These are phyloP conservation scores for Cyprinodon diabolis DNA, from an alignment of 2,797 vertebrate genomes.

Conservation along the genomic window DNA sequence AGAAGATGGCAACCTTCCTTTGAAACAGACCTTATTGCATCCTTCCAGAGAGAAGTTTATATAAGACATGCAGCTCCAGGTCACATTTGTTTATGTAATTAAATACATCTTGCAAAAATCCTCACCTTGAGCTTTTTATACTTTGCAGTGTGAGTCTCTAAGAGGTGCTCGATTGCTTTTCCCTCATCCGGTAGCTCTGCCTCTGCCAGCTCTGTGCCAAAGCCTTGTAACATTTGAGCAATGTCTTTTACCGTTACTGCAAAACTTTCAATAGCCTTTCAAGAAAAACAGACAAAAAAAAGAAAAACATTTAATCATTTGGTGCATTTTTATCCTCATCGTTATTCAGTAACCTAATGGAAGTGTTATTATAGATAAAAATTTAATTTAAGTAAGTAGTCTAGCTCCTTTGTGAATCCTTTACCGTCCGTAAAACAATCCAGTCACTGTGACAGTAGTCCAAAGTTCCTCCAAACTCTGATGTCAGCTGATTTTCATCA, in stretches of 20 bases:
- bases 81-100: background rate
- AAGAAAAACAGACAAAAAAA: background rate
- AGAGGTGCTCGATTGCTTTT: slow-evolving; percentile 84
- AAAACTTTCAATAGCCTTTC: slow-evolving; percentile 95
- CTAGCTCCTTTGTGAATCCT: background rate
- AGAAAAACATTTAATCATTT: no score
- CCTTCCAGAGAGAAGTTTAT: slow-evolving; percentile 71
- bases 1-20: slow-evolving; percentile 91
- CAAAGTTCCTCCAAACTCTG: slow-evolving; percentile 95
- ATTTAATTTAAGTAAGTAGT: background rate
- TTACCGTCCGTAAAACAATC: slow-evolving; percentile 95
- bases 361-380: background rate
- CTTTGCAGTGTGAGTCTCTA: slow-evolving; percentile 87
- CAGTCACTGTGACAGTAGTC: slow-evolving; percentile 97
- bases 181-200: slow-evolving; percentile 86
- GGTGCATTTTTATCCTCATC: background rate
- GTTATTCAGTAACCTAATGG: slow-evolving; percentile 5
- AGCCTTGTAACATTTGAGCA: slow-evolving; percentile 94
- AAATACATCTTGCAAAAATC: background rate
- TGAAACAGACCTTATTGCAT: slow-evolving; percentile 89
- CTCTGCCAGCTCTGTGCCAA: slow-evolving; percentile 94
- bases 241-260: slow-evolving; percentile 96
- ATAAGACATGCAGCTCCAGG: background rate
- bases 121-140: slow-evolving; percentile 92
- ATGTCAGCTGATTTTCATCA: slow-evolving; percentile 94